phyloP scores from a whole-genome alignment of 2,888 invertebrate genomes.

The Eilema griseolum region DNA sequence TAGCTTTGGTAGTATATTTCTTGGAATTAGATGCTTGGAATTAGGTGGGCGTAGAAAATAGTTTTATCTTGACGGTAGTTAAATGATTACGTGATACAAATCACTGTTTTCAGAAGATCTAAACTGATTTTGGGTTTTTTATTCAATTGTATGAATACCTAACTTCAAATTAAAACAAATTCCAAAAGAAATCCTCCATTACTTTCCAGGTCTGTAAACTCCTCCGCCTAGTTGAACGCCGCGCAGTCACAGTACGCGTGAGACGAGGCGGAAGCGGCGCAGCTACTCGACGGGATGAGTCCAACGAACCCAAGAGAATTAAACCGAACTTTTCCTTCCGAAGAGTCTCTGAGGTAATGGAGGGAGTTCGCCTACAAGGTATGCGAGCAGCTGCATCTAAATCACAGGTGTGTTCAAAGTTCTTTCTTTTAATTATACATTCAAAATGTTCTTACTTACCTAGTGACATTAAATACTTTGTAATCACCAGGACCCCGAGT shows the following conservation, averaged over 20 bases:
- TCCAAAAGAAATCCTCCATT: not conserved
- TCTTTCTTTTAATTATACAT: not conserved
- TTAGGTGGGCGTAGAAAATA: not conserved
- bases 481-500: constrained; percentile 72
- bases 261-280: constrained; percentile 70
- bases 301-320: constrained; percentile 60
- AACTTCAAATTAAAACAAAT: not conserved
- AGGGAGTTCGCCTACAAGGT: constrained; percentile 80
- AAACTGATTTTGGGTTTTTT: not conserved
- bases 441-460: not conserved
- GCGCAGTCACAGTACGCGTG: constrained; percentile 78
- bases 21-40: not conserved
- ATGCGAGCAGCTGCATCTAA: constrained; percentile 75
- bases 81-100: not conserved
- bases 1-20: not conserved
- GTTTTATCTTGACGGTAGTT: not conserved
- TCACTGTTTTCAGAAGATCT: too few species aligned
- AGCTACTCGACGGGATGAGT: constrained; percentile 57
- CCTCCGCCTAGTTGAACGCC: constrained; percentile 78
- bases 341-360: constrained; percentile 84
- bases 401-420: constrained; percentile 56
- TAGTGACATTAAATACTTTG: not conserved
- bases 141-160: not conserved
- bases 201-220: constrained; percentile 74
- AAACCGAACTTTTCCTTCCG: constrained; percentile 82